Conservation (phyloP, 2,888 invertebrate genomes). For the Caenorhabditis auriculariae region DNA sequence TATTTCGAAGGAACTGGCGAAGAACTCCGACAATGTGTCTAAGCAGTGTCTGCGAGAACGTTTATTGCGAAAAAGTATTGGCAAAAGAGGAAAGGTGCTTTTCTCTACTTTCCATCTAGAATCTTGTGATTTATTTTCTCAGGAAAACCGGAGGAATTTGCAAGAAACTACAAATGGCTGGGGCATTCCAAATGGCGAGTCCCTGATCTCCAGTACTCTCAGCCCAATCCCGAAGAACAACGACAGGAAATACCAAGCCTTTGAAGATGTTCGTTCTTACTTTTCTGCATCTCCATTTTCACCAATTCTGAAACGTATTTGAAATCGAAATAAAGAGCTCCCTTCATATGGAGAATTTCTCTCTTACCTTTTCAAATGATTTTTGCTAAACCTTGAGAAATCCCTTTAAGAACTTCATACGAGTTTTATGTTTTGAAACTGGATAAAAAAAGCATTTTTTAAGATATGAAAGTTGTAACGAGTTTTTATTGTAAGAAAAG, state of each 20-base stretch:
- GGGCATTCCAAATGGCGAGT: background rate
- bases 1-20: slow-evolving; percentile 25
- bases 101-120: background rate
- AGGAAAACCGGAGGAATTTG: background rate
- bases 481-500: no score
- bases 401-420: no score
- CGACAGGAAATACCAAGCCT: background rate
- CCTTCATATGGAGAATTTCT: no score
- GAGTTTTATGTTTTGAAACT: no score
- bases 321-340: background rate
- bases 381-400: no score
- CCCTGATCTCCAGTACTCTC: slow-evolving; percentile 5
- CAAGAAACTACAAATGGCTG: background rate
- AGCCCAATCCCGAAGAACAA: slow-evolving; percentile 12
- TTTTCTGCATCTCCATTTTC: no score
- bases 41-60: slow-evolving; percentile 42
- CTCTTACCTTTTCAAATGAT: no score
- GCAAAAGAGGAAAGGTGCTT: background rate
- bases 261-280: background rate
- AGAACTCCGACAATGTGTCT: slow-evolving; percentile 15
- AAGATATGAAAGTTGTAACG: no score
- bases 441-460: no score
- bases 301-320: no score
- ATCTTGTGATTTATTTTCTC: background rate
- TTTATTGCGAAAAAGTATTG: slow-evolving; percentile 28